These are phyloP conservation scores for Akabosia matsudoensis DNA, from an alignment of 1,140 invertebrate genomes.

Conservation along the genomic window DNA sequence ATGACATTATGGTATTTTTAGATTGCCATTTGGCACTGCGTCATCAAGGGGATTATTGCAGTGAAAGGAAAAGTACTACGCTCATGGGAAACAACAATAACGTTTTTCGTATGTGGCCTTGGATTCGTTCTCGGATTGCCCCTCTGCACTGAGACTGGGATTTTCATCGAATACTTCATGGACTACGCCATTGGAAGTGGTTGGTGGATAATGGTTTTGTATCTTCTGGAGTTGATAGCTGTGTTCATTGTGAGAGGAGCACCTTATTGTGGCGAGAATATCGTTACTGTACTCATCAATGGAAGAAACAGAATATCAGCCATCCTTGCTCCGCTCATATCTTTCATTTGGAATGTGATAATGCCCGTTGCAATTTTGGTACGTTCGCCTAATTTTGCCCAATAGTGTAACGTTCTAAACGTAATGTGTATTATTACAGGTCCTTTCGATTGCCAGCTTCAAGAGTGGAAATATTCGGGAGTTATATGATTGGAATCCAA, in stretches of 20 bases:
- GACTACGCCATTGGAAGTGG: slow-evolving; percentile 75
- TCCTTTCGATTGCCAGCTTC: slow-evolving; percentile 72
- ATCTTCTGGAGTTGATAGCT: slow-evolving; percentile 68
- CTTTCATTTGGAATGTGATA: slow-evolving; percentile 85
- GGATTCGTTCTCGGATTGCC: slow-evolving; percentile 80
- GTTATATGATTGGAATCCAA: slow-evolving; percentile 65
- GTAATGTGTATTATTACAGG: slow-evolving; percentile 54
- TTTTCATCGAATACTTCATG: slow-evolving; percentile 76
- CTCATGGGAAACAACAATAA: slow-evolving; percentile 78
- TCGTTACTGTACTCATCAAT: slow-evolving; percentile 64
- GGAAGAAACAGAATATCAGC: slow-evolving; percentile 42
- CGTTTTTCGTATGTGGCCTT: slow-evolving; percentile 76
- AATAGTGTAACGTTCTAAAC: not conserved
- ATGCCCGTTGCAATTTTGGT: slow-evolving; percentile 74
- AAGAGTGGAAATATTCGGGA: slow-evolving; percentile 70
- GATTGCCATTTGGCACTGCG: slow-evolving; percentile 74
- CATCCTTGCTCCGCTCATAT: slow-evolving; percentile 63
- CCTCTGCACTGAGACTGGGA: slow-evolving; percentile 84
- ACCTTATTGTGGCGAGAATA: slow-evolving; percentile 76
- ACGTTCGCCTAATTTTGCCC: slow-evolving; percentile 48
- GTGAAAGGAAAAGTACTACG: slow-evolving; percentile 68
- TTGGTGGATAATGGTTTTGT: slow-evolving; percentile 81
- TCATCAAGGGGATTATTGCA: slow-evolving; percentile 74
- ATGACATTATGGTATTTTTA: slow-evolving; percentile 49
- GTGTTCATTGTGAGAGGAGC: slow-evolving; percentile 77